These are phyloP conservation scores for Heteromormyrus szaboi DNA, from an alignment of 2,797 vertebrate genomes.

Conservation along the genomic window DNA sequence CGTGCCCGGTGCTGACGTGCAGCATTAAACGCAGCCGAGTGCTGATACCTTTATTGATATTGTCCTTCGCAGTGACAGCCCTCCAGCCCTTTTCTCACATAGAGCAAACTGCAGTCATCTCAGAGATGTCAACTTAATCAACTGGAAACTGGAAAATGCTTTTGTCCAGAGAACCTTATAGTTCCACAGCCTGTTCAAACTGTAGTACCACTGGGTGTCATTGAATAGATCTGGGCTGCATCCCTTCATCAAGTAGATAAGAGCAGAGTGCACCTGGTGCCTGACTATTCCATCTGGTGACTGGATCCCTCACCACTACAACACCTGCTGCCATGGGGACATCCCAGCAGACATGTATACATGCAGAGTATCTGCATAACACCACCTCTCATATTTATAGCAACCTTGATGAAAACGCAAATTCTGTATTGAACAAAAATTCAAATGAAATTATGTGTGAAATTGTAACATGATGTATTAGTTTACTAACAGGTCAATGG, in stretches of 20 bases:
- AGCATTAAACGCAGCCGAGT: neutral
- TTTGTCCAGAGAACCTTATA: neutral
- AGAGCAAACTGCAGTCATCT: neutral
- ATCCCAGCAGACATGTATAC: neutral
- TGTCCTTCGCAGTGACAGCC: neutral
- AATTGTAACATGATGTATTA: neutral
- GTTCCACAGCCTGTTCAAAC: neutral
- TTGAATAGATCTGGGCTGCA: neutral
- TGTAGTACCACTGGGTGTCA: neutral
- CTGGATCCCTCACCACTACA: neutral
- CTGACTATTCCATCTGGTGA: neutral
- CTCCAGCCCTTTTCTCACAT: neutral
- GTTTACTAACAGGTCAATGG: neutral
- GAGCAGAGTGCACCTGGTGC: neutral
- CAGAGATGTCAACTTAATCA: neutral
- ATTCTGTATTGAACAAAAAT: neutral
- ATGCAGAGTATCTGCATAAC: neutral
- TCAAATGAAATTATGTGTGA: neutral
- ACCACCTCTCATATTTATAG: neutral
- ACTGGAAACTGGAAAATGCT: neutral
- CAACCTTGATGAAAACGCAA: neutral
- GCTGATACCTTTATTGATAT: neutral
- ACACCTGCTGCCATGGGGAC: neutral
- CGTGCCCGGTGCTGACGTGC: neutral
- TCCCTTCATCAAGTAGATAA: neutral